Conservation (phyloP, 2,888 invertebrate species). For the Leptopterna dolabrata region DNA sequence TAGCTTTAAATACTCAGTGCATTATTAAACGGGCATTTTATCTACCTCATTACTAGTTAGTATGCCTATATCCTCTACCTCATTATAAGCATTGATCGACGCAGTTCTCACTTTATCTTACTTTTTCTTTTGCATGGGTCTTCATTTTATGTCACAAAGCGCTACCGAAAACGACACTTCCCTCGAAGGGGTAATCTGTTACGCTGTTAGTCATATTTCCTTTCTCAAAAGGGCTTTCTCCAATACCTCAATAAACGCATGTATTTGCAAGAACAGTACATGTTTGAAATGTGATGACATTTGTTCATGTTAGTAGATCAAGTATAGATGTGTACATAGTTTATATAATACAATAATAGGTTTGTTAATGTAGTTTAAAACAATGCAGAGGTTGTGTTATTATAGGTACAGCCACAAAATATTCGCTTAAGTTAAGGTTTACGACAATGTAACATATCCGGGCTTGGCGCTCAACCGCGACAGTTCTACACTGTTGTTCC, state of each 20-base stretch:
- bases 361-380: slow-evolving; percentile 51
- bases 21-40: slow-evolving; percentile 50
- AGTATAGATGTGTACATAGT: slow-evolving; percentile 56
- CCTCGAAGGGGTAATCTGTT: slow-evolving; percentile 37
- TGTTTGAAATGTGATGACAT: slow-evolving; percentile 54
- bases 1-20: slow-evolving; percentile 50
- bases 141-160: not conserved
- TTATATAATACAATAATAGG: slow-evolving; percentile 52
- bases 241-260: slow-evolving; percentile 56
- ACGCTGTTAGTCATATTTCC: slow-evolving; percentile 48
- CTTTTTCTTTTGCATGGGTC: not conserved
- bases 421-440: slow-evolving; percentile 45
- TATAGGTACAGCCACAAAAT: slow-evolving; percentile 60
- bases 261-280: slow-evolving; percentile 49
- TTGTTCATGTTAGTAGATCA: slow-evolving; percentile 55
- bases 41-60: slow-evolving; percentile 50
- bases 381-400: slow-evolving; percentile 59
- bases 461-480: not conserved
- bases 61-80: slow-evolving; percentile 37
- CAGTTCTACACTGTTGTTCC: slow-evolving; percentile 3
- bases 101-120: slow-evolving; percentile 22
- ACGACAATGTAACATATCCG: slow-evolving; percentile 54
- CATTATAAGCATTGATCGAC: slow-evolving; percentile 19
- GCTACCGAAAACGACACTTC: not conserved
- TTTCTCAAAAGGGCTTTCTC: slow-evolving; percentile 57